Percentiles rank a stretch among this genome's conserved stretches.
These are phyloP conservation scores for Heterodera schachtii DNA, from an alignment of 1,140 invertebrate species.

Conservation along the genomic window DNA sequence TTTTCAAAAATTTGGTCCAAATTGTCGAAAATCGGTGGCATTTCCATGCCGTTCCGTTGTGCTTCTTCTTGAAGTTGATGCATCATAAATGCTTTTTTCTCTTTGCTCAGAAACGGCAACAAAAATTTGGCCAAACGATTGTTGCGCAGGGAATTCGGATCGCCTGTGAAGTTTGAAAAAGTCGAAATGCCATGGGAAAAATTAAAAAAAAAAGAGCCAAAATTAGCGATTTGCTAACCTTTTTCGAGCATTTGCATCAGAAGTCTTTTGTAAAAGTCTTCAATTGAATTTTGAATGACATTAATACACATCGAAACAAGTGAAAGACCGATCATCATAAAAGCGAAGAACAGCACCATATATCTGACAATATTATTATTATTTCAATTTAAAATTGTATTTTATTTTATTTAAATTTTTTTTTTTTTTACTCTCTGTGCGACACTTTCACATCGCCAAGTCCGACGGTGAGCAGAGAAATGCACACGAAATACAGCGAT, in stretches of 20 bases:
- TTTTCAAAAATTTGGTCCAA: constrained; percentile 18
- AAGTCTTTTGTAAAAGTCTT: constrained; percentile 61
- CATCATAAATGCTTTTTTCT: constrained; percentile 38
- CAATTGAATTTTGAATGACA: constrained; percentile 60
- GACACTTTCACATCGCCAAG: constrained; percentile 58
- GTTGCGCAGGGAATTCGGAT: constrained; percentile 51
- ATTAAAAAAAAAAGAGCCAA: background rate
- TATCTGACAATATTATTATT: constrained; percentile 29
- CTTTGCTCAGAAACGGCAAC: constrained; percentile 43
- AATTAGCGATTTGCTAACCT: constrained; percentile 18
- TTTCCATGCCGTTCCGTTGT: constrained; percentile 48
- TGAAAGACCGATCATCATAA: constrained; percentile 64
- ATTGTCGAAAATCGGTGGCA: constrained; percentile 48
- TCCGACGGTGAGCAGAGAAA: constrained; percentile 55
- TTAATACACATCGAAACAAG: constrained; percentile 63
- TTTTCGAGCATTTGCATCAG: constrained; percentile 60
- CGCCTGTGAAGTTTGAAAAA: constrained; percentile 39
- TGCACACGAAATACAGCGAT: constrained; percentile 62
- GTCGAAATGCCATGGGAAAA: constrained; percentile 27
- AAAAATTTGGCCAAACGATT: constrained; percentile 55
- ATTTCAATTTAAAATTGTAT: background rate
- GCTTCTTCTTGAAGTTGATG: constrained; percentile 54
- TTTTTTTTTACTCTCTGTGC: constrained; percentile 51
- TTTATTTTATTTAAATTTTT: background rate
- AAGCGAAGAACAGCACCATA: constrained; percentile 63